Evolutionary conservation across 1,140 invertebrate genomes (phyloP), one percentile per base, ranked within the genome.

Genomic region (Anoplolepis gracilipes): DNA sequence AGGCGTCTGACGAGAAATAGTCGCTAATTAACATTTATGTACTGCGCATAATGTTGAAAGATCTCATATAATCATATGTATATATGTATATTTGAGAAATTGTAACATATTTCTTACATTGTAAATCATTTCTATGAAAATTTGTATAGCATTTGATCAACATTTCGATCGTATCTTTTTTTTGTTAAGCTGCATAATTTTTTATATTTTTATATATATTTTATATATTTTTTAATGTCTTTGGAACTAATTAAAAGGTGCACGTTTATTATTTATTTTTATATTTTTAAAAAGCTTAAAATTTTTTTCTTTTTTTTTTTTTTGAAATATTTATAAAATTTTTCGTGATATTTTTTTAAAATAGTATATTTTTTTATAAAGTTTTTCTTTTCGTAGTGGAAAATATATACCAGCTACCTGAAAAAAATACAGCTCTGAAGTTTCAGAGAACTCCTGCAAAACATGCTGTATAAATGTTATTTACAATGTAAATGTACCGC

Each of bases 1-100:
- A 69, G 33, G 55, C 30, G 16, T 11, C 16, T 16, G 30, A n/a
- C 22, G 16, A 16, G 36, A 69, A 79, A 28, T 28, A 22, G 16
- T 19, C 28, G 61, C n/a, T 65, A 53, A 78, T 78, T 65, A 78
- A 78, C n/a, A 2, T 69, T 36, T 28, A 39, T 39, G 16, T n/a
- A 39, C 5, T 49, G 25, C n/a, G 19, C 2, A 13, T 67, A 67
- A 78, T 25, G 42, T 30, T 76, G 4, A 10, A 67, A 22, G 39
- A 65, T 65, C n/a, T n/a, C n/a, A n/a, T n/a, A n/a, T n/a, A n/a
- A n/a, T n/a, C n/a, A n/a, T 65, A 78, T 39, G n/a, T 64, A 30
- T 22, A 13, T 53, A 33, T n/a, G 65, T 1, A 22, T 11, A 11
- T 53, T 19, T 36, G n/a, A 16, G n/a, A 46, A 49, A n/a, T 46